Percentiles rank a stretch among this genome's conserved stretches.
These are phyloP conservation scores for Pycnonotus jocosus DNA, from an alignment of 2,113 vertebrate species.

Conservation along the genomic window DNA sequence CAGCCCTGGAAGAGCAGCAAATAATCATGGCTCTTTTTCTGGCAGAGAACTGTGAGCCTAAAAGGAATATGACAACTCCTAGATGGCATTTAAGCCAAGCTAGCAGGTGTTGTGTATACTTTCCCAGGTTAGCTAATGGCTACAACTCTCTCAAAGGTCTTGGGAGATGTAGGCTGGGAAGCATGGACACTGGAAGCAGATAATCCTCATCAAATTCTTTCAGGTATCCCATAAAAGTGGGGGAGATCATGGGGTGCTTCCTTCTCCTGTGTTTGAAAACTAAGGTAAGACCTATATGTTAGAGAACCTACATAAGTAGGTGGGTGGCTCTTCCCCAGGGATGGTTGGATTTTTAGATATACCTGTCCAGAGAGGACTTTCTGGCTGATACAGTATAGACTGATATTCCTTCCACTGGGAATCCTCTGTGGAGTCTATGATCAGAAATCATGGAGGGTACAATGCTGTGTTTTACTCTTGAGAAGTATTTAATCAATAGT, in stretches of 20 bases:
- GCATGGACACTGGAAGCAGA: background rate
- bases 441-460: background rate
- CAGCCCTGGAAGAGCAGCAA: background rate
- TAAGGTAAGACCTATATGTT: background rate
- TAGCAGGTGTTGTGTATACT: background rate
- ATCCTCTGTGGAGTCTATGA: background rate
- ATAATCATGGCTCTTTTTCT: background rate
- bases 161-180: background rate
- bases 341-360: background rate
- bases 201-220: background rate
- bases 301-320: background rate
- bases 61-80: background rate
- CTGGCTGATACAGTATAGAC: background rate
- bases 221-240: background rate
- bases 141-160: background rate
- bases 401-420: background rate
- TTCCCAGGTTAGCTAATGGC: background rate
- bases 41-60: background rate
- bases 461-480: background rate
- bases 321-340: accelerated
- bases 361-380: background rate
- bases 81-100: background rate
- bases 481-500: background rate
- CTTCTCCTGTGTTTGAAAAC: background rate
- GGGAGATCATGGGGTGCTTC: background rate